phyloP scores from a whole-genome alignment of 1,140 invertebrate species.

The Drosophila nigromelanica region DNA sequence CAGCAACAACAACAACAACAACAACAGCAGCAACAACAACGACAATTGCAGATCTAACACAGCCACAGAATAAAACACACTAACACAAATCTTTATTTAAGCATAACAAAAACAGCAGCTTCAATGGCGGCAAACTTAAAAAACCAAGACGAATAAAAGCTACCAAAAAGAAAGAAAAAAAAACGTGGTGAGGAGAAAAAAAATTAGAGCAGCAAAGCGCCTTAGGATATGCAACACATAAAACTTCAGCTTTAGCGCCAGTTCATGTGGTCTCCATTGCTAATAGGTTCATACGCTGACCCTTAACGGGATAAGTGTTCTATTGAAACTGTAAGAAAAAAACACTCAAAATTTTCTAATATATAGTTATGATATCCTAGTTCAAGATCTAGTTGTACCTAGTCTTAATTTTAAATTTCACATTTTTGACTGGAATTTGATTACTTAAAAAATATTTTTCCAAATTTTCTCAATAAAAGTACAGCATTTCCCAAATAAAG shows the following conservation, averaged over 20 bases:
- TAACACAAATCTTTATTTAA: slow-evolving; percentile 81
- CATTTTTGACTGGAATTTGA: too few species aligned
- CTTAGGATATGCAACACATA: slow-evolving; percentile 76
- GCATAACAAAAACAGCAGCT: slow-evolving; percentile 70
- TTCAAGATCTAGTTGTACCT: too few species aligned
- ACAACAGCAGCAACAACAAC: slow-evolving; percentile 46
- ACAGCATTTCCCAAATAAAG: too few species aligned
- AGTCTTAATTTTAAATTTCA: too few species aligned
- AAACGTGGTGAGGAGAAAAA: slow-evolving; percentile 36
- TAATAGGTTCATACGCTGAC: slow-evolving; percentile 6
- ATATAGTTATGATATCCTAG: too few species aligned
- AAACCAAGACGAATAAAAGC: slow-evolving; percentile 30
- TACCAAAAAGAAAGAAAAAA: slow-evolving; percentile 8
- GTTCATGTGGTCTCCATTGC: slow-evolving; percentile 4
- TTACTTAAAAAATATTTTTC: too few species aligned
- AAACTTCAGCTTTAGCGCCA: slow-evolving; percentile 46
- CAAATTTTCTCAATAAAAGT: too few species aligned
- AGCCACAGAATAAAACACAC: slow-evolving; percentile 54
- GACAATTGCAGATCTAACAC: slow-evolving; percentile 20
- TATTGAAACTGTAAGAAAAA: too few species aligned
- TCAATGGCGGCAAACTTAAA: slow-evolving; percentile 53
- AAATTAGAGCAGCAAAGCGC: slow-evolving; percentile 76
- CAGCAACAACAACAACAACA: slow-evolving; percentile 44
- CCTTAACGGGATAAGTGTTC: slow-evolving; percentile 4
- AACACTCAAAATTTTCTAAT: too few species aligned